Percentiles rank a stretch among this genome's conserved stretches.
phyloP scores from a whole-genome alignment of 2,888 invertebrate genomes.

The Netelia fuscicornis region DNA sequence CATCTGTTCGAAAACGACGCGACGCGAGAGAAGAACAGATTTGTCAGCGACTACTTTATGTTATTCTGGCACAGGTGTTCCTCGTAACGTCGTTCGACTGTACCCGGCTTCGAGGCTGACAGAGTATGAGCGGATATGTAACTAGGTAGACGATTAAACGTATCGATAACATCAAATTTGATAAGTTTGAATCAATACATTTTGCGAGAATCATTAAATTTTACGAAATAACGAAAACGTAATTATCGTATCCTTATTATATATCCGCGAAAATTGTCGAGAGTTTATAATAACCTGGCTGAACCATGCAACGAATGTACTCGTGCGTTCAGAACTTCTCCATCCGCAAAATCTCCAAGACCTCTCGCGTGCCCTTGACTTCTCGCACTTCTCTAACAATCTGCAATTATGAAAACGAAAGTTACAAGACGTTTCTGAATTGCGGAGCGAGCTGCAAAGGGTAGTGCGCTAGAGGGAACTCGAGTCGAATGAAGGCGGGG shows the following conservation, averaged over 20 bases:
- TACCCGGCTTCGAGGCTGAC: background rate
- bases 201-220: too few species aligned
- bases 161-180: background rate
- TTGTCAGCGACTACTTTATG: constrained; percentile 68
- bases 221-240: background rate
- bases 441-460: constrained; percentile 52
- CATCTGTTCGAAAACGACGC: constrained; percentile 67
- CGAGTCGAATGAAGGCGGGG: constrained; percentile 49
- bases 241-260: background rate
- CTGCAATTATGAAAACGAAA: constrained; percentile 74
- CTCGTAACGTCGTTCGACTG: constrained; percentile 11
- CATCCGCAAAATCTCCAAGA: constrained; percentile 35
- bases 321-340: background rate
- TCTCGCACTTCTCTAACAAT: constrained; percentile 70
- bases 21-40: constrained; percentile 65
- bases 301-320: background rate
- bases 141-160: background rate
- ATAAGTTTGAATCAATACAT: too few species aligned
- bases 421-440: constrained; percentile 72
- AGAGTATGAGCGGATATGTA: background rate
- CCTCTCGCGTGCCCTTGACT: constrained; percentile 30
- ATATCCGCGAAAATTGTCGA: background rate
- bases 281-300: background rate
- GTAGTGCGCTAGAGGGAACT: constrained; percentile 39
- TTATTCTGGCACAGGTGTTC: constrained; percentile 45